Percentiles rank a stretch among this genome's conserved stretches.
These are phyloP conservation scores for Itoplectis maculator DNA, from an alignment of 2,888 invertebrate genomes.

Conservation along the genomic window DNA sequence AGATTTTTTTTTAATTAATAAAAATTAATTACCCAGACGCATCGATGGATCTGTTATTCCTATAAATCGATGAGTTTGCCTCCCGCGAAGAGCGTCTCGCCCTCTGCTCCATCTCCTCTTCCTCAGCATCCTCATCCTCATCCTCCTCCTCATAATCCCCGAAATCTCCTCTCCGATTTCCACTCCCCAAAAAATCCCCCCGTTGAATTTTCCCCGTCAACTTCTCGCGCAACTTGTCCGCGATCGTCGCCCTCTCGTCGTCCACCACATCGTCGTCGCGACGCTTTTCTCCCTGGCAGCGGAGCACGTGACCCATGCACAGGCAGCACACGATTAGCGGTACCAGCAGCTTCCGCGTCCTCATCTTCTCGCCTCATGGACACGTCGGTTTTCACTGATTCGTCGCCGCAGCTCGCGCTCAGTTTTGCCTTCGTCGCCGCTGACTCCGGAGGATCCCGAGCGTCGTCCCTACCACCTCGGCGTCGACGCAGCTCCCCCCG, in stretches of 20 bases:
- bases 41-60: conserved; percentile 74
- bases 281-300: conserved; percentile 63
- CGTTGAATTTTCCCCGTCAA: conserved; percentile 64
- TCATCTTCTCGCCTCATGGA: conserved; percentile 79
- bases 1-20: too few species aligned
- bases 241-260: conserved; percentile 54
- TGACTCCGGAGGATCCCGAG: conserved; percentile 1
- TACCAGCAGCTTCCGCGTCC: conserved; percentile 75
- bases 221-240: conserved; percentile 66
- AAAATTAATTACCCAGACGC: conserved; percentile 70
- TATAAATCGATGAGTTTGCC: conserved; percentile 43
- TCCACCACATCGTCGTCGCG: neutral
- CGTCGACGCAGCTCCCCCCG: too few species aligned
- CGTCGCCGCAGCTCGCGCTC: conserved; percentile 60
- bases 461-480: conserved; percentile 44
- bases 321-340: conserved; percentile 71
- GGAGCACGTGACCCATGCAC: conserved; percentile 59
- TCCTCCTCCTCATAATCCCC: conserved; percentile 36
- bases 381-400: conserved; percentile 72
- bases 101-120: too few species aligned
- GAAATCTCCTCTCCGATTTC: too few species aligned
- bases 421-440: conserved; percentile 30
- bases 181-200: too few species aligned
- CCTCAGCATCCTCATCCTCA: conserved; percentile 8
- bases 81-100: conserved; percentile 4